A percentile compares a stretch with the other conserved stretches of the same genome.
Evolutionary conservation across 1,140 invertebrate species (phyloP).

Genomic region (Drosophila kohkoa): DNA sequence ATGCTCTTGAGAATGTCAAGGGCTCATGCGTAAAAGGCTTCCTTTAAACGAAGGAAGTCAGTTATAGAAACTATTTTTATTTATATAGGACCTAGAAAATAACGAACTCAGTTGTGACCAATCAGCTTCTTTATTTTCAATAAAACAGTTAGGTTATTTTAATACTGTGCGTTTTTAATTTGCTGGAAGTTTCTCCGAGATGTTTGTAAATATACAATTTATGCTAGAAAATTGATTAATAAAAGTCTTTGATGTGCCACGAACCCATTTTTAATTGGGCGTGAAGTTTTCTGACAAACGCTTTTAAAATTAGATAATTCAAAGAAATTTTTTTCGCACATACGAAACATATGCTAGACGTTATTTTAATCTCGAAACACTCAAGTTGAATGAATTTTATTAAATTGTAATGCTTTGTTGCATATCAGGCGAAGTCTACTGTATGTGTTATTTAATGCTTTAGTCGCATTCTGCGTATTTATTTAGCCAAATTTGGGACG

Average conservation of each 20-base stretch:
- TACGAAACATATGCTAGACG: conserved; percentile 4
- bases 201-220: conserved; percentile 38
- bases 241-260: conserved; percentile 60
- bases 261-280: conserved; percentile 57
- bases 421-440: conserved; percentile 21
- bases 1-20: no score
- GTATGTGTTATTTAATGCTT: conserved; percentile 5
- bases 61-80: no score
- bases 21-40: no score
- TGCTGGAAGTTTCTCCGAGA: no score
- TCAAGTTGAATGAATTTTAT: conserved; percentile 64
- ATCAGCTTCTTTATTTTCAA: no score
- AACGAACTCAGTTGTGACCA: no score
- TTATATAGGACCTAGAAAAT: no score
- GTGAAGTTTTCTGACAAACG: conserved; percentile 37
- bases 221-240: conserved; percentile 49
- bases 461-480: conserved; percentile 46
- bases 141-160: no score
- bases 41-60: no score
- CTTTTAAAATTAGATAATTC: not conserved
- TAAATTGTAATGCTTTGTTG: conserved; percentile 51
- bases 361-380: conserved; percentile 41
- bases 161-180: no score
- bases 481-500: conserved; percentile 49
- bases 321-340: not conserved